Evolutionary conservation across 1,140 invertebrate species (phyloP), one percentile per base, ranked within the genome.

Genomic region (Caenorhabditis tropicalis): DNA sequence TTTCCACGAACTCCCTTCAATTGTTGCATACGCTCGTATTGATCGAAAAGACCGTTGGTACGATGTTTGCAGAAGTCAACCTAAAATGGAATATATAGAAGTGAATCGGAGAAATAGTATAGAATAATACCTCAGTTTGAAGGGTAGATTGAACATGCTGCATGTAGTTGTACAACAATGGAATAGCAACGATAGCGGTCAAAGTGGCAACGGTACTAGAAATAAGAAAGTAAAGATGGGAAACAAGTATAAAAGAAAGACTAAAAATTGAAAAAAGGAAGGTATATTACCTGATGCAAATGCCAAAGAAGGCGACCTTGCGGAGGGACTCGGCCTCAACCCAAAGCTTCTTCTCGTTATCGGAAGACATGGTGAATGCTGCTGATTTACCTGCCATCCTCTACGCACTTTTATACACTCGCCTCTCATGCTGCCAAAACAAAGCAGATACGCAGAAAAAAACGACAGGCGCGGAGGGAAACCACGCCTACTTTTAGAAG

Each of bases 161-260:
- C 85, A 89, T 88, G 82, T 89, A 89, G 83, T 88, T 89, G 85
- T 90, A 89, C 15, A 89, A 46, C 53, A 87, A 89, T 24, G 89
- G 89, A 31, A 89, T 86, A 53, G 88, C 74, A 29, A 89, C 29
- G 65, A 89, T 85, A n/a, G 89, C 88, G 43, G 84, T 87, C 5
- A 89, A 58, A 15, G 87, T 89, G 36, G 89, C 88, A 21, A 89
- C 81, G 27, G 89, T 89, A 53, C 84, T 85, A 46, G 29, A 85
- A 80, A 70, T 1, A 7, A 4, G 48, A 82, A 51, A 43, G 65
- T 0, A n/a, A 33, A 31, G 21, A 24, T 29, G 19, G 1, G 4
- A 29, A 31, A 83, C 2, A 16, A 19, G 10, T 15, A 10, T 46
- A 15, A 21, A 36, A 51, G 60, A 21, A 51, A 33, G 19, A 43